Evolutionary conservation across 2,113 vertebrate genomes (phyloP).

Genomic region (Myodes glareolus): DNA sequence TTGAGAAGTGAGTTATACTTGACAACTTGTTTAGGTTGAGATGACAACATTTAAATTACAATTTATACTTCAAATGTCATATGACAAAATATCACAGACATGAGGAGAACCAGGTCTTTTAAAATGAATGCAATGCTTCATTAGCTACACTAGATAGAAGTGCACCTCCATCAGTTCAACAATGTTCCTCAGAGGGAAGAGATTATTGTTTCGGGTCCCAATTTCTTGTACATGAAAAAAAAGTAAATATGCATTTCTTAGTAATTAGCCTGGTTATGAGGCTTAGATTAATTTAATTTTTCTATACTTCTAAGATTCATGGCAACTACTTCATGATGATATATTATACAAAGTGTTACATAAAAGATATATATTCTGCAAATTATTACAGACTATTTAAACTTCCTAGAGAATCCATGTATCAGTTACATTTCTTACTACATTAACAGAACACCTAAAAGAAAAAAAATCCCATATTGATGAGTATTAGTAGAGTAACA

Average conservation of each 20-base stretch:
- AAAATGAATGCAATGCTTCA: background rate
- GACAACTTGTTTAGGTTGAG: constrained; percentile 52
- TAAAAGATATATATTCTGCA: background rate
- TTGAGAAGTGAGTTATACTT: constrained; percentile 9
- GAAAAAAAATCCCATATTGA: background rate
- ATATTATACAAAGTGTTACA: background rate
- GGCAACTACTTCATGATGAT: background rate
- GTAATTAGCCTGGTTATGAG: background rate
- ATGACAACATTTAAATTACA: constrained; percentile 67
- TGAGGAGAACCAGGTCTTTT: background rate
- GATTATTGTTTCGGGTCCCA: background rate
- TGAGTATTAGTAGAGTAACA: background rate
- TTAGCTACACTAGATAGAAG: background rate
- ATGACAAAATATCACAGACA: constrained; percentile 44
- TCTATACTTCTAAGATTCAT: background rate
- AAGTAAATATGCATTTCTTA: background rate
- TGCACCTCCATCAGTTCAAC: background rate
- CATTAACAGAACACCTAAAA: background rate
- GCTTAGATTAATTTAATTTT: background rate
- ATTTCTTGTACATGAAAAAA: background rate
- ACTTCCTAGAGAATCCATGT: background rate
- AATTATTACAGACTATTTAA: background rate
- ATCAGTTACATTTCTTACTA: background rate
- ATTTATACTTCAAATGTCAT: constrained; percentile 66
- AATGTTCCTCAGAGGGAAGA: background rate